A percentile compares a stretch with the other conserved stretches of the same genome.
These are phyloP conservation scores for Platycnemis pennipes DNA, from an alignment of 2,888 invertebrate species.

Conservation along the genomic window DNA sequence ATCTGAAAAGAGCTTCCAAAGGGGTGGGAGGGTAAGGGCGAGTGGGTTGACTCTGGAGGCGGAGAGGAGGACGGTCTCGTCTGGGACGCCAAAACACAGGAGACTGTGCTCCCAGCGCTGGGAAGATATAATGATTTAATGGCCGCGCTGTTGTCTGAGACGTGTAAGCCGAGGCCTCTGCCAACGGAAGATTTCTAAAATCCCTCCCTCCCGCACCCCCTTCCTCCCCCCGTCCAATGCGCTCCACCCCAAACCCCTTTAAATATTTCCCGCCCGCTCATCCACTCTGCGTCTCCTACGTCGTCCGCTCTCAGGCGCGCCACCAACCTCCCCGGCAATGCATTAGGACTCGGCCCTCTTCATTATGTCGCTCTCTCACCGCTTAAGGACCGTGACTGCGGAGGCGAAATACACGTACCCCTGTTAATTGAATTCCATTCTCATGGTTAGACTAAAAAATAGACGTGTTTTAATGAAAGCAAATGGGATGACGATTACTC, in stretches of 20 bases:
- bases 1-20: conserved; percentile 36
- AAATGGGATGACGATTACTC: background rate
- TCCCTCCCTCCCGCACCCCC: background rate
- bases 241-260: background rate
- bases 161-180: conserved; percentile 43
- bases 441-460: background rate
- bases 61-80: conserved; percentile 5
- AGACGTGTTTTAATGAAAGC: background rate
- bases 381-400: conserved; percentile 2
- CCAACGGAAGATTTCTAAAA: conserved; percentile 30
- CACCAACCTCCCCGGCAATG: background rate
- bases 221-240: background rate
- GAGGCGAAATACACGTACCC: background rate
- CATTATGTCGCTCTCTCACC: background rate
- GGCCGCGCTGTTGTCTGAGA: conserved; percentile 61
- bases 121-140: conserved; percentile 65
- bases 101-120: background rate
- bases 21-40: background rate
- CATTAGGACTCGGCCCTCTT: conserved; percentile 6
- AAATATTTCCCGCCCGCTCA: background rate
- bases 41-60: background rate
- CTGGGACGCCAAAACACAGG: conserved; percentile 47
- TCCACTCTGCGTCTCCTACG: background rate
- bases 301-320: background rate
- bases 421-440: background rate